Evolutionary conservation across 2,888 invertebrate species (phyloP).

Genomic region (Mythimna loreyi): DNA sequence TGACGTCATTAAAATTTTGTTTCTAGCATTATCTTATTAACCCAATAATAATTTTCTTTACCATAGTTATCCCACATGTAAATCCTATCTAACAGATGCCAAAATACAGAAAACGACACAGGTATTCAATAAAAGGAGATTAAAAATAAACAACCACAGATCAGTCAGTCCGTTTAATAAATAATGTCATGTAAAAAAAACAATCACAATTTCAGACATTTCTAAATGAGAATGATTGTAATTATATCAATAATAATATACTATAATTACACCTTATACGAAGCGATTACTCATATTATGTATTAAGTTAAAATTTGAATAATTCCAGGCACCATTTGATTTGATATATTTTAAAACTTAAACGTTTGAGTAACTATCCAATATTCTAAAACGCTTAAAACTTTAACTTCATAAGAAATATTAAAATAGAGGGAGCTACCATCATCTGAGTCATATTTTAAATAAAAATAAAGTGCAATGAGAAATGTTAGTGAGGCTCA

Average conservation of each 20-base stretch:
- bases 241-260: slow-evolving; percentile 61
- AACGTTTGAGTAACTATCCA: slow-evolving; percentile 51
- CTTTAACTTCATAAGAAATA: slow-evolving; percentile 11
- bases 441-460: not conserved
- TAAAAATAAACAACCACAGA: slow-evolving; percentile 61
- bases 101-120: too few relatives aligned
- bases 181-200: slow-evolving; percentile 87
- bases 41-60: too few relatives aligned
- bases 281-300: slow-evolving; percentile 62
- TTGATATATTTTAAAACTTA: slow-evolving; percentile 58
- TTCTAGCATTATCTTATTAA: too few relatives aligned
- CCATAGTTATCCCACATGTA: too few relatives aligned
- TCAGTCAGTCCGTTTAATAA: slow-evolving; percentile 88
- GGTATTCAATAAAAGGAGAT: not conserved
- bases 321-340: slow-evolving; percentile 76
- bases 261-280: slow-evolving; percentile 61
- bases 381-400: slow-evolving; percentile 3
- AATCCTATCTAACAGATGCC: too few relatives aligned
- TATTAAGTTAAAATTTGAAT: slow-evolving; percentile 53
- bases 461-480: too few relatives aligned
- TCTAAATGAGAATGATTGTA: slow-evolving; percentile 67
- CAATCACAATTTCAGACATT: slow-evolving; percentile 70
- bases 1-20: too few relatives aligned
- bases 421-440: not conserved
- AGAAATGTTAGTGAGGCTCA: too few relatives aligned